These are phyloP conservation scores for Dermochelys coriacea DNA, from an alignment of 2,797 vertebrate species.

Conservation along the genomic window DNA sequence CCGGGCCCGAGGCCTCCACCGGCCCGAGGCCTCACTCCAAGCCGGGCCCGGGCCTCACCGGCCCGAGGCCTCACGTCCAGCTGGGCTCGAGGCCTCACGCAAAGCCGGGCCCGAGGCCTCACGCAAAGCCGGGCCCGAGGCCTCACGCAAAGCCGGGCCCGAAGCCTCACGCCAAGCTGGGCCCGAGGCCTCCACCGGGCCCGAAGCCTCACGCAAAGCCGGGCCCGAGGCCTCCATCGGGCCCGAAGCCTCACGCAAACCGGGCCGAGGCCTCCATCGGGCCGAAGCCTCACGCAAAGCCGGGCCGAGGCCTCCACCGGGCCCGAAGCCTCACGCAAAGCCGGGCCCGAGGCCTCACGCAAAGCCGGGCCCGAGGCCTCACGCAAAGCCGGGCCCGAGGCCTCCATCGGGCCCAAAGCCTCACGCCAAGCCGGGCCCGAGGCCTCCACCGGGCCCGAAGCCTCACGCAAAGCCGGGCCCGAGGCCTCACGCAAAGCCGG, in stretches of 20 bases:
- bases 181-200: no score
- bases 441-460: not conserved
- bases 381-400: no score
- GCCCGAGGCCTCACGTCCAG: not conserved
- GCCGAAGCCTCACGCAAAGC: constrained; percentile 65
- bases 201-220: no score
- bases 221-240: no score
- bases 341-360: not conserved
- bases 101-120: no score
- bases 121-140: rapidly evolving
- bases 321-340: no score
- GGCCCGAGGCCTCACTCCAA: no score
- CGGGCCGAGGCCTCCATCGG: rapidly evolving
- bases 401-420: constrained; percentile 30
- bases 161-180: not conserved
- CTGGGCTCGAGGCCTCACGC: not conserved
- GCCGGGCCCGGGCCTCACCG: no score
- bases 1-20: no score
- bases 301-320: not conserved
- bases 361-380: not conserved
- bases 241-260: not conserved
- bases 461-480: not conserved
- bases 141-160: no score
- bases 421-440: constrained; percentile 50
- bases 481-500: not conserved